phyloP scores from a whole-genome alignment of 2,888 invertebrate species.

The Lissocephala sabroskyi region DNA sequence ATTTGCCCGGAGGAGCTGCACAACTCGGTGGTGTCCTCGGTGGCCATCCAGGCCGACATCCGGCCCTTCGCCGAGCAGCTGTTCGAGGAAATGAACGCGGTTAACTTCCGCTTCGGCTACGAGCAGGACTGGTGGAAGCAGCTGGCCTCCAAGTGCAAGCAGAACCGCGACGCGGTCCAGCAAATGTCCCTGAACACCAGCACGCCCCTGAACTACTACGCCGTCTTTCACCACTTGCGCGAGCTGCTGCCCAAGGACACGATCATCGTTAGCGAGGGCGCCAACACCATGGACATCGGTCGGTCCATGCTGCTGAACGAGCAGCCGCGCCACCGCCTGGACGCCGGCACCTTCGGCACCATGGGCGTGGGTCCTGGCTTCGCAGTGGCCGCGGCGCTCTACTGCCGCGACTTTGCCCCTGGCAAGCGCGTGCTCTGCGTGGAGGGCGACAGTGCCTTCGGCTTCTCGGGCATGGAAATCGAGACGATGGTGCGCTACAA shows the following conservation, averaged over 20 bases:
- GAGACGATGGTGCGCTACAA: constrained; percentile 97
- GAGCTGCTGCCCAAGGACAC: constrained; percentile 84
- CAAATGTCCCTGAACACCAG: constrained; percentile 81
- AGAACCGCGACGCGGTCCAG: constrained; percentile 80
- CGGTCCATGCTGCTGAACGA: constrained; percentile 89
- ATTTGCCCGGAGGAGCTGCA: constrained; percentile 92
- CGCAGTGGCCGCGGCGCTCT: constrained; percentile 92
- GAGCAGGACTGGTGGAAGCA: constrained; percentile 84
- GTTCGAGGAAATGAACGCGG: constrained; percentile 75
- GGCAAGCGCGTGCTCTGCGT: constrained; percentile 91
- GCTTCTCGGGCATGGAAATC: constrained; percentile 98
- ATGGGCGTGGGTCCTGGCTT: constrained; percentile 97
- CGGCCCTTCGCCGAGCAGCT: constrained; percentile 81
- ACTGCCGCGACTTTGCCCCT: constrained; percentile 87
- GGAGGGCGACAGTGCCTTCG: constrained; percentile 98
- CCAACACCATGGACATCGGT: constrained; percentile 99
- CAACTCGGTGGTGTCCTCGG: constrained; percentile 86
- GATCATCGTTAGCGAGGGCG: constrained; percentile 96
- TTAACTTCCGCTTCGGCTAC: constrained; percentile 75
- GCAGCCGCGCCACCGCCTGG: constrained; percentile 88
- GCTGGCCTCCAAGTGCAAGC: constrained; percentile 80
- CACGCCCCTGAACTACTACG: constrained; percentile 93
- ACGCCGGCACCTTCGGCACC: constrained; percentile 97
- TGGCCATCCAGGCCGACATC: constrained; percentile 90
- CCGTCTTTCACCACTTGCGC: constrained; percentile 89